phyloP scores from a whole-genome alignment of 2,113 vertebrate species.

The Helogale parvula region DNA sequence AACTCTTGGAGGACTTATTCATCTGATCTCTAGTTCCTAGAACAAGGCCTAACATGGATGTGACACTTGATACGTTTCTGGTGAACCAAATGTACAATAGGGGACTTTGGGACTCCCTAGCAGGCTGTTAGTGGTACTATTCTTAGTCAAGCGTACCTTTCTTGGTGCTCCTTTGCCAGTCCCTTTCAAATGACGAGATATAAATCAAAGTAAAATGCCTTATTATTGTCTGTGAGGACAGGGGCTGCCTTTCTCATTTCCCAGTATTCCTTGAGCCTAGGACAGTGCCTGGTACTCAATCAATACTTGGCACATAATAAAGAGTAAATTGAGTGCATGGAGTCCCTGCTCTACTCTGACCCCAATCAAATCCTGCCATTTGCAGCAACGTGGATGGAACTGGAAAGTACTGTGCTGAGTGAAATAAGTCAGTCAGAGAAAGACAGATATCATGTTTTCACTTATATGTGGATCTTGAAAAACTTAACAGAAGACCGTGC shows the following conservation, averaged over 20 bases:
- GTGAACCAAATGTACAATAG: background rate
- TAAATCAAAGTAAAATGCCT: background rate
- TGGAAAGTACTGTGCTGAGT: no score
- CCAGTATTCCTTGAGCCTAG: background rate
- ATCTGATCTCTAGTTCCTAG: background rate
- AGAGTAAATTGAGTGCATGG: background rate
- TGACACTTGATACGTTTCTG: background rate
- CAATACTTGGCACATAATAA: background rate
- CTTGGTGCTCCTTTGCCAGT: background rate
- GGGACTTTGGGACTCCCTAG: background rate
- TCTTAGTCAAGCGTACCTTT: slow-evolving; percentile 14
- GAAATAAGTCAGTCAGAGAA: no score
- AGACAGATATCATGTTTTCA: no score
- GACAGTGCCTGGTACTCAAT: background rate
- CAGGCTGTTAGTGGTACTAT: background rate
- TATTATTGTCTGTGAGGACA: background rate
- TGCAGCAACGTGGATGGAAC: no score
- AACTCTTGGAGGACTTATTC: background rate
- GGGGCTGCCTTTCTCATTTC: background rate
- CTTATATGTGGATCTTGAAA: no score
- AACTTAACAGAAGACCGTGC: no score
- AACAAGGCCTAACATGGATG: background rate
- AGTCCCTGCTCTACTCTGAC: background rate
- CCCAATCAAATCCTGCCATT: background rate
- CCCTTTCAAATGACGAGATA: background rate